phyloP scores from a whole-genome alignment of 2,888 invertebrate genomes.

The Tachina grossa region DNA sequence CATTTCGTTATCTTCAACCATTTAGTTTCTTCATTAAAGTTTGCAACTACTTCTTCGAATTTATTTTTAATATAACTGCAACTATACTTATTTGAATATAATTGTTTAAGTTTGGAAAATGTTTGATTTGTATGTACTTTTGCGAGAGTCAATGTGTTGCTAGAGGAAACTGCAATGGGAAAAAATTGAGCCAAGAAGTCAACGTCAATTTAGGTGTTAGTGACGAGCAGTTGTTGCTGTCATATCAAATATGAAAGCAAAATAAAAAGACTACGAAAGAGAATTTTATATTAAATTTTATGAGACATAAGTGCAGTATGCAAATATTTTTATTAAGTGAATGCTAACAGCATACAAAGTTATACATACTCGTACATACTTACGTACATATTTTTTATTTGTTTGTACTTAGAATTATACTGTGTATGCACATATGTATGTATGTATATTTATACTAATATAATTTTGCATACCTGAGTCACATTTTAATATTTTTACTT shows the following conservation, averaged over 20 bases:
- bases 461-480: conserved; percentile 10
- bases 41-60: too few relatives aligned
- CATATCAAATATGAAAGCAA: conserved; percentile 17
- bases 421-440: neutral
- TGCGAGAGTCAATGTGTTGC: neutral
- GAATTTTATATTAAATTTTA: conserved; percentile 32
- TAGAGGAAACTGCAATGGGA: neutral
- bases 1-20: too few relatives aligned
- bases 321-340: conserved; percentile 25
- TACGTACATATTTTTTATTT: neutral
- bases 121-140: neutral
- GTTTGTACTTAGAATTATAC: conserved; percentile 2
- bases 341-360: conserved; percentile 2
- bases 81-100: too few relatives aligned
- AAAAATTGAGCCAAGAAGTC: conserved; percentile 11
- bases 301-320: conserved; percentile 17
- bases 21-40: too few relatives aligned
- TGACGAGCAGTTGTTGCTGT: neutral
- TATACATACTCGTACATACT: conserved; percentile 20
- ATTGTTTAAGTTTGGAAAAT: too few relatives aligned
- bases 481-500: conserved; percentile 31
- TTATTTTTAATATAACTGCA: too few relatives aligned
- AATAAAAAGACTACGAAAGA: conserved; percentile 29
- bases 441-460: neutral
- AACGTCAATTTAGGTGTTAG: conserved; percentile 18